Evolutionary conservation across 1,140 invertebrate species (phyloP), one percentile per base, ranked within the genome.

Genomic region (Apocrypta bakeri): DNA sequence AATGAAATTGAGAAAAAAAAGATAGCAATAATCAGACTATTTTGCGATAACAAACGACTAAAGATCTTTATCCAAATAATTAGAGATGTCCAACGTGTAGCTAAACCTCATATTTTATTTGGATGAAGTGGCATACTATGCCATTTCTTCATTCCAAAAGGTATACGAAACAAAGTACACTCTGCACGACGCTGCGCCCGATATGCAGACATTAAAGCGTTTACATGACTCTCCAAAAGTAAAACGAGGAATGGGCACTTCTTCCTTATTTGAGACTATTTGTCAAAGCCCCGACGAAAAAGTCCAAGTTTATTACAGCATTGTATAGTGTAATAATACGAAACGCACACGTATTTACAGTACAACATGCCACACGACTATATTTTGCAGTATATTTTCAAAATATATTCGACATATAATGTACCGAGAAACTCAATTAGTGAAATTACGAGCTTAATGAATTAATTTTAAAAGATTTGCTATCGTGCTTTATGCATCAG

Each of bases 11-110:
- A 37, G 14, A 64, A 64, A 76, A 17, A 33, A 63, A 17, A 21
- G n/a, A n/a, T n/a, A n/a, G n/a, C n/a, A n/a, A n/a, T n/a, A 42
- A 11, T 14, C n/a, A 14, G 63, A 25, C 12, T 64, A 66, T 21
- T 21, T 78, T 48, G 1, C n/a, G 63, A 40, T 27, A 37, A 9
- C 9, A 12, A 33, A n/a, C 4, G 27, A 56, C 25, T 29, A 64
- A 81, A 37, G 29, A 75, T 76, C 80, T 76, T 82, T 69, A 31
- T 69, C 80, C 73, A 76, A n/a, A 21, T 37, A 74, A 82, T 76
- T 76, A 56, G 17, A 74, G 73, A 82, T 82, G 64, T 76, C 80
- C 80, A 82, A 82, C 63, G 7, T 31, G 12, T 48, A 12, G 72
- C 73, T 69, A 76, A 81, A 64, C 14, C 63, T 68, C 72, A 48